Percentiles rank a stretch among this genome's conserved stretches.
phyloP scores from a whole-genome alignment of 2,113 vertebrate species.

The Formicarius rufipectus region DNA sequence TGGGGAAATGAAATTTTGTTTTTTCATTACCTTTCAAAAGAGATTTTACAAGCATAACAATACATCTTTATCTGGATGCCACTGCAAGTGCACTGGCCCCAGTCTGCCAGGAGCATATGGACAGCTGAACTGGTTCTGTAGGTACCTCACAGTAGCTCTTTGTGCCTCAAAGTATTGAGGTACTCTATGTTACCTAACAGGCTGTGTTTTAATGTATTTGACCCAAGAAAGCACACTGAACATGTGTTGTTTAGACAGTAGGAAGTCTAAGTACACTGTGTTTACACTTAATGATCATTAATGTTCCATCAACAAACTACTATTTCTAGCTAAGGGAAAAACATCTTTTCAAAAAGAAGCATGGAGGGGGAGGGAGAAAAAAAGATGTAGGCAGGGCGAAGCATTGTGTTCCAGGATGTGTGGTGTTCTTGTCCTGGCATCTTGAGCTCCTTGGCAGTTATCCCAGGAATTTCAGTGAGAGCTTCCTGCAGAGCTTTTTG shows the following conservation, averaged over 20 bases:
- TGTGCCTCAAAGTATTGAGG: background rate
- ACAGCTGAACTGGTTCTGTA: background rate
- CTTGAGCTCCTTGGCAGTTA: background rate
- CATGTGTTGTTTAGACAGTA: background rate
- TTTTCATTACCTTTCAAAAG: background rate
- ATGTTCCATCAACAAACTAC: background rate
- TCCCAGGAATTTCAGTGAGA: background rate
- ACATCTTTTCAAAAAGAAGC: background rate
- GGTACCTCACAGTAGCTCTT: background rate
- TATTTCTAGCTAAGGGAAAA: background rate
- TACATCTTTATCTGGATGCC: background rate
- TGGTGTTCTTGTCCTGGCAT: background rate
- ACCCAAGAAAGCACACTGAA: background rate
- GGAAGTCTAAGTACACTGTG: background rate
- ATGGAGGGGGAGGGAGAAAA: rapidly evolving
- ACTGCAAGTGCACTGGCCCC: background rate
- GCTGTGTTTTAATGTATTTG: background rate
- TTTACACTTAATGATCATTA: background rate
- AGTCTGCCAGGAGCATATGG: background rate
- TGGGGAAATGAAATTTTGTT: background rate
- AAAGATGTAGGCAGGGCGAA: background rate
- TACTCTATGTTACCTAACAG: background rate
- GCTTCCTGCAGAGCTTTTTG: background rate
- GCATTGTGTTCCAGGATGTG: background rate
- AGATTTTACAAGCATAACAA: background rate